Evolutionary conservation across 1,140 invertebrate species (phyloP).

Genomic region (Drosophila ohnishii): DNA sequence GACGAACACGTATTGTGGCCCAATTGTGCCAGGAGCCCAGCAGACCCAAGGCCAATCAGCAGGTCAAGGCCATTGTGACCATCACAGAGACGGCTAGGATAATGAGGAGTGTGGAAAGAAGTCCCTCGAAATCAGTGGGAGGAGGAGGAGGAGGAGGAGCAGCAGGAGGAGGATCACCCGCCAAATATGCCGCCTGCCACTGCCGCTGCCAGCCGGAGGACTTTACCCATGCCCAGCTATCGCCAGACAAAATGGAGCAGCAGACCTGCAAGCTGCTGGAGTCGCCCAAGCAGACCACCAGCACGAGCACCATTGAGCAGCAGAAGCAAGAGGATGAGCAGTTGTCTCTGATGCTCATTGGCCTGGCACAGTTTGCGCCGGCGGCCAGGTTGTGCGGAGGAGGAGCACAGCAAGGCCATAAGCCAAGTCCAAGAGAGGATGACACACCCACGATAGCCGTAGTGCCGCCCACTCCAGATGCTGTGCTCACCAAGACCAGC

Average conservation of each 20-base stretch:
- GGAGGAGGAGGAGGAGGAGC: neutral
- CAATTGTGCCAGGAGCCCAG: conserved; percentile 58
- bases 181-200: conserved; percentile 69
- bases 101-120: conserved; percentile 51
- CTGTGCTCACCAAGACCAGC: conserved; percentile 77
- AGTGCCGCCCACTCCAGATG: conserved; percentile 89
- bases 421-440: neutral
- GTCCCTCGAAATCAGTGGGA: conserved; percentile 10
- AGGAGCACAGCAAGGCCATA: conserved; percentile 3
- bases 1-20: conserved; percentile 57
- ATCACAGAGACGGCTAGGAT: conserved; percentile 67
- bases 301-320: conserved; percentile 20
- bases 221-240: conserved; percentile 66
- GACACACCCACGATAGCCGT: conserved; percentile 88
- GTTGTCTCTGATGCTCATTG: conserved; percentile 86
- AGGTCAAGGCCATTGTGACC: conserved; percentile 67
- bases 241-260: conserved; percentile 74
- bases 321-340: conserved; percentile 84
- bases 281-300: conserved; percentile 63
- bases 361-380: conserved; percentile 86
- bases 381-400: conserved; percentile 85
- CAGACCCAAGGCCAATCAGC: conserved; percentile 47
- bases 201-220: conserved; percentile 79
- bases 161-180: conserved; percentile 32
- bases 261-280: conserved; percentile 80